Evolutionary conservation across 2,797 vertebrate genomes (phyloP).

Genomic region (Anomalospiza imberbis): DNA sequence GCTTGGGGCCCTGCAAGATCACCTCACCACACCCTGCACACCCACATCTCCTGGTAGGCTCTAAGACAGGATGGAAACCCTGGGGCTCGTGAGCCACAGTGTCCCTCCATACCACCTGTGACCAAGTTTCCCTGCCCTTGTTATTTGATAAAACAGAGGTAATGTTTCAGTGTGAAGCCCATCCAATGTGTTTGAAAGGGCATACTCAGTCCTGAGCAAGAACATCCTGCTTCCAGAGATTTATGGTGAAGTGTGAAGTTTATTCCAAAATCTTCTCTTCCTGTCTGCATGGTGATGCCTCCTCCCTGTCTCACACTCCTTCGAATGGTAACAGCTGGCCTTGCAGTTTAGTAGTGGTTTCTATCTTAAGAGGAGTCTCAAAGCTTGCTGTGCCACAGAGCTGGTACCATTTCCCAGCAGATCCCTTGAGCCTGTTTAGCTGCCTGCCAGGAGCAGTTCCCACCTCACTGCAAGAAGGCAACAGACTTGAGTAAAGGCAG

Average conservation of each 20-base stretch:
- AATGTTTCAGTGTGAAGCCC: constrained; percentile 61
- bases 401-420: constrained; percentile 9
- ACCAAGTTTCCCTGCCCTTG: constrained; percentile 38
- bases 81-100: neutral
- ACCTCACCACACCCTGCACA: neutral
- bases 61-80: neutral
- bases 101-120: neutral
- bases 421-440: neutral
- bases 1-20: neutral
- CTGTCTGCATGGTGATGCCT: neutral
- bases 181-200: neutral
- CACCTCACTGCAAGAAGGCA: constrained; percentile 57
- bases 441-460: constrained; percentile 12
- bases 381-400: neutral
- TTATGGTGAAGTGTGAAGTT: neutral
- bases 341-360: neutral
- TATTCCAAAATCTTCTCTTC: neutral
- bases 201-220: constrained; percentile 51
- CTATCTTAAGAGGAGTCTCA: neutral
- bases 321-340: neutral
- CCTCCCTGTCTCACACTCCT: neutral
- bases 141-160: constrained; percentile 41
- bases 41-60: neutral
- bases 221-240: constrained; percentile 40
- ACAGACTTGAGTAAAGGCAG: constrained; percentile 51